Evolutionary conservation across 1,140 invertebrate species (phyloP).

Genomic region (Pteromalus puparum): DNA sequence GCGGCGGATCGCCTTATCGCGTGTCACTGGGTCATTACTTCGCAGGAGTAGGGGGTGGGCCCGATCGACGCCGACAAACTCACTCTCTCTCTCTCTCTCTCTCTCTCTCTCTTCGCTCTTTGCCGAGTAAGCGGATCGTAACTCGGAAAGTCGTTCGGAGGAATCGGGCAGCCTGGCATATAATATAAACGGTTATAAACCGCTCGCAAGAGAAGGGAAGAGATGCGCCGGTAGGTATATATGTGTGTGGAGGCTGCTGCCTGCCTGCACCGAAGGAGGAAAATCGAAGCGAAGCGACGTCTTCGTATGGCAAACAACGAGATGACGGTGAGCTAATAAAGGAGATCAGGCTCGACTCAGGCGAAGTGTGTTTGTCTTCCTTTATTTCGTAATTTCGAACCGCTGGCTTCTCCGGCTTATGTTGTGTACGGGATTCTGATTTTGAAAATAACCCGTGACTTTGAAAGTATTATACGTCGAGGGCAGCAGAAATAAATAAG

Average conservation of each 20-base stretch:
- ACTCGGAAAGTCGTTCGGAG: slow-evolving; percentile 50
- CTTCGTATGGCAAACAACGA: background rate
- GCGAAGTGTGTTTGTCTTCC: background rate
- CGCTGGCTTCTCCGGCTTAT: too few relatives aligned
- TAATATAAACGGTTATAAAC: slow-evolving; percentile 56
- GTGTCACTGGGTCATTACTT: slow-evolving; percentile 48
- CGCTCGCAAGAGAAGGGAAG: slow-evolving; percentile 1
- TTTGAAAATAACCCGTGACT: too few relatives aligned
- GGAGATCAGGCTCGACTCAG: background rate
- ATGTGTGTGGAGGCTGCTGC: too few relatives aligned
- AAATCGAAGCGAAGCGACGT: too few relatives aligned
- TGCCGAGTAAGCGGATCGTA: slow-evolving; percentile 52
- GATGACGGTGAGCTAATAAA: background rate
- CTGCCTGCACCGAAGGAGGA: too few relatives aligned
- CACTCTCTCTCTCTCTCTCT: background rate
- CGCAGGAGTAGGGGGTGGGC: background rate
- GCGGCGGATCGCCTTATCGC: slow-evolving; percentile 48
- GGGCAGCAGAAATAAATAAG: too few relatives aligned
- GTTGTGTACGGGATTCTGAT: too few relatives aligned
- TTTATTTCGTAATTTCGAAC: background rate
- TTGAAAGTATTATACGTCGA: too few relatives aligned
- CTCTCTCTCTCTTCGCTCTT: slow-evolving; percentile 3
- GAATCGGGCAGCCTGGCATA: slow-evolving; percentile 50
- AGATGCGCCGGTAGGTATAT: too few relatives aligned
- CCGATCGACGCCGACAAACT: slow-evolving; percentile 46